phyloP scores from a whole-genome alignment of 2,797 vertebrate genomes.

The Podarcis siculus region DNA sequence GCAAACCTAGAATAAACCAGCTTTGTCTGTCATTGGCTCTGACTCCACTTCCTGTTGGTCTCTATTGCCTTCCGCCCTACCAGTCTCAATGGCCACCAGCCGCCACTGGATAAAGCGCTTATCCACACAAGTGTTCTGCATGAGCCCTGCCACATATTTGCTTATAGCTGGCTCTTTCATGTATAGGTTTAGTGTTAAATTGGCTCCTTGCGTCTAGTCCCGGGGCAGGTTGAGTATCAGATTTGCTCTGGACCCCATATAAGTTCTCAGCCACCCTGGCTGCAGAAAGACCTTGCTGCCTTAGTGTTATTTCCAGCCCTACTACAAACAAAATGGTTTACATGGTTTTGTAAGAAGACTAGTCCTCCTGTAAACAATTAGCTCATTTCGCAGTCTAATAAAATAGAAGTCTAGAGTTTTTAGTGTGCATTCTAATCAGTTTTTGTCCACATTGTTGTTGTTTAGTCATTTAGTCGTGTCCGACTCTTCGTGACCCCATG shows the following conservation, averaged over 20 bases:
- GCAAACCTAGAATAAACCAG: no score
- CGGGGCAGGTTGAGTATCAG: background rate
- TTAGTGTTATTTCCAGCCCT: background rate
- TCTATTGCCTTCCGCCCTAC: no score
- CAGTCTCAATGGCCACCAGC: no score
- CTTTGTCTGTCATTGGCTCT: no score
- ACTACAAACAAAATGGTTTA: background rate
- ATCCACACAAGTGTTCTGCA: background rate
- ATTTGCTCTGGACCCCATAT: background rate
- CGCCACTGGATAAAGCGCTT: background rate
- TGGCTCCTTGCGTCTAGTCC: background rate
- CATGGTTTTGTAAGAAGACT: background rate
- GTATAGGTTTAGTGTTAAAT: background rate
- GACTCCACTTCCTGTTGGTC: no score
- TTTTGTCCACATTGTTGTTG: background rate
- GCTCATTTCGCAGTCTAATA: no score
- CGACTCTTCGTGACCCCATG: no score
- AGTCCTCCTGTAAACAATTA: background rate
- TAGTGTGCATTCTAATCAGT: background rate
- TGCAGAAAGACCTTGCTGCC: background rate
- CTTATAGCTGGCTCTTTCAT: no score
- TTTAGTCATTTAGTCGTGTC: no score
- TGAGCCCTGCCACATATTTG: background rate
- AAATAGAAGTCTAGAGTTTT: background rate
- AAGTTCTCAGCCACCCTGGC: background rate